Percentiles rank a stretch among this genome's conserved stretches.
phyloP scores from a whole-genome alignment of 2,888 invertebrate genomes.

The Tanytarsus gracilentus region DNA sequence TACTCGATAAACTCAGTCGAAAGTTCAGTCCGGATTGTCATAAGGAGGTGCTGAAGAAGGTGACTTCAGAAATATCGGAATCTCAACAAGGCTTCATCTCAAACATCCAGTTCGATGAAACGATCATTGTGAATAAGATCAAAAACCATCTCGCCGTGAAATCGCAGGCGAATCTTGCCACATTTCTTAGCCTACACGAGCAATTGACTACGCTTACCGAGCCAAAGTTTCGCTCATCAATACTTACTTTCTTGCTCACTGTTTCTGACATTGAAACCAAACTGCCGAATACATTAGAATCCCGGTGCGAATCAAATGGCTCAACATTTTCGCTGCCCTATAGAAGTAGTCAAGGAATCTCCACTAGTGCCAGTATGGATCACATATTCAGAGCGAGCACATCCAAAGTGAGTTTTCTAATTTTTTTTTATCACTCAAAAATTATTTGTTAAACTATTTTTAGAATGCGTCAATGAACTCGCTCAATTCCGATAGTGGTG shows the following conservation, averaged over 20 bases:
- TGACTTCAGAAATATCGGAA: constrained; percentile 37
- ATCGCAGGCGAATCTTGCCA: constrained; percentile 32
- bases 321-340: constrained; percentile 1
- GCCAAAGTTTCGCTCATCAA: constrained; percentile 16
- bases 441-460: constrained; percentile 8
- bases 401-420: neutral
- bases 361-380: constrained; percentile 13
- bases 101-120: constrained; percentile 36
- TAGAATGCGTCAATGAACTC: constrained; percentile 14
- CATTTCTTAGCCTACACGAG: constrained; percentile 37
- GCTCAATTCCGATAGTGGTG: constrained; percentile 31
- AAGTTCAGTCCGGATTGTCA: constrained; percentile 13
- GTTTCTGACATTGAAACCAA: constrained; percentile 14
- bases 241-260: constrained; percentile 1
- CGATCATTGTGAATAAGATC: constrained; percentile 35
- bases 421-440: constrained; percentile 14
- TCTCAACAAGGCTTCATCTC: constrained; percentile 35
- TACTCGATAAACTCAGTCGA: constrained; percentile 7
- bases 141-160: constrained; percentile 34
- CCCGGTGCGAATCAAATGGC: neutral
- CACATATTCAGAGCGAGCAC: neutral
- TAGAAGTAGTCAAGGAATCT: constrained; percentile 3
- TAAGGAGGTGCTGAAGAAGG: constrained; percentile 35
- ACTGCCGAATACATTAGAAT: constrained; percentile 9
- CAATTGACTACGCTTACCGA: constrained; percentile 34